Base-by-base conservation (phyloP, 1,140 invertebrate genomes). In the Macrosteles quadrilineatus region DNA sequence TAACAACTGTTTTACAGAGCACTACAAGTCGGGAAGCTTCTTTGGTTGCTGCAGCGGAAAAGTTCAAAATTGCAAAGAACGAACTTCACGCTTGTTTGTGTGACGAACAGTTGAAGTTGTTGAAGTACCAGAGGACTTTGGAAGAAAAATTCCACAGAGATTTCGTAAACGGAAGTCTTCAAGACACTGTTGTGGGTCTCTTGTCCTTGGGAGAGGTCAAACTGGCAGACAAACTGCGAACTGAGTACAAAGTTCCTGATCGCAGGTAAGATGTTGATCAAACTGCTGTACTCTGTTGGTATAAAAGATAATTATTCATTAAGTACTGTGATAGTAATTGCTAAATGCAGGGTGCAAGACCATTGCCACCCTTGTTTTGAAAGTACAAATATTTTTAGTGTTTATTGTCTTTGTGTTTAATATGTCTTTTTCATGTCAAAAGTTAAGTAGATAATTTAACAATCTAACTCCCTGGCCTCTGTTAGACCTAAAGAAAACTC, bases 161-260 rank as follows among this genome's bases (percentile, higher is more conserved):
- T 21, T 87, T 88, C 69, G 73, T 87, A 14, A 91, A 93, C 6
- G 83, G 92, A 63, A 92, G 95, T 0, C 81, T 98, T 36, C 92
- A 97, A 75, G 90, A 97, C 73, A 98, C 95, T 1, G 88, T 98
- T 0, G 83, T 87, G 72, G 78, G 87, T 73, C 83, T 99, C 17
- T 81, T 97, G 19, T 79, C 85, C 14, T 80, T 88, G 57, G 90
- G 90, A 40, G 89, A 97, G 77, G 77, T 89, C 0, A 96, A 96
- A 81, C 81, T 91, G 14, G 95, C 93, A 0, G 96, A 98, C 72
- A 94, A 94, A 80, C 81, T 98, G 17, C 84, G 88, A 57, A 89
- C 88, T 43, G 95, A 97, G 76, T 98, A 94, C 78, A 96, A 94
- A 84, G 91, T 98, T 76, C 90, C 95, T 1, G 96, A 99, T 77